phyloP scores from a whole-genome alignment of 1,140 invertebrate species.

The Drosophila grimshawi region DNA sequence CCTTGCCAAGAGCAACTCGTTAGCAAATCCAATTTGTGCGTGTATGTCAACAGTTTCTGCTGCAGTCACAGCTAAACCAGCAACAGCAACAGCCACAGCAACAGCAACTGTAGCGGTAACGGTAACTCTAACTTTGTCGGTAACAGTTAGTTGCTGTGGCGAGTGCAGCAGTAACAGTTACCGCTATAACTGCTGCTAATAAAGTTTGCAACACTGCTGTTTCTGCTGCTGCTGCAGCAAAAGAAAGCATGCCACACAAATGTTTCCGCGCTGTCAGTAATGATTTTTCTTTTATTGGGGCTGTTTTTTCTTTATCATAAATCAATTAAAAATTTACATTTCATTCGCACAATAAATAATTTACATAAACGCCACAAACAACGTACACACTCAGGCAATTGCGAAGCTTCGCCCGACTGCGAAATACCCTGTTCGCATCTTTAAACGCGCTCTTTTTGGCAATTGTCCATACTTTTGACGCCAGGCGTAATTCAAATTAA shows the following conservation, averaged over 20 bases:
- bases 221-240: neutral
- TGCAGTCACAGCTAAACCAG: constrained; percentile 54
- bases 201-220: constrained; percentile 8
- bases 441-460: too few species aligned
- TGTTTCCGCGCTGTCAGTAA: constrained; percentile 40
- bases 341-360: constrained; percentile 79
- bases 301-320: constrained; percentile 22
- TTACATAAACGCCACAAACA: constrained; percentile 65
- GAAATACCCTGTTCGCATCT: neutral
- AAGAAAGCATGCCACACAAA: constrained; percentile 43
- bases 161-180: constrained; percentile 1
- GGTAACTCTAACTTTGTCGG: constrained; percentile 8
- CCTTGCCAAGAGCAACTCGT: constrained; percentile 58
- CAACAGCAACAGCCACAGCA: constrained; percentile 44
- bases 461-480: too few species aligned
- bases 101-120: constrained; percentile 30
- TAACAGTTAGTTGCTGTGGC: constrained; percentile 14
- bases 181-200: constrained; percentile 14
- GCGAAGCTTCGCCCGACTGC: neutral
- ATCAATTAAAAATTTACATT: constrained; percentile 82
- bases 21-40: constrained; percentile 81
- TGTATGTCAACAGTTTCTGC: constrained; percentile 75
- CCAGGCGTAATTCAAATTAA: too few species aligned
- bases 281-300: neutral
- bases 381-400: constrained; percentile 35